Conservation (phyloP, 2,797 vertebrate species). For the Sebastes ruberrimus region DNA sequence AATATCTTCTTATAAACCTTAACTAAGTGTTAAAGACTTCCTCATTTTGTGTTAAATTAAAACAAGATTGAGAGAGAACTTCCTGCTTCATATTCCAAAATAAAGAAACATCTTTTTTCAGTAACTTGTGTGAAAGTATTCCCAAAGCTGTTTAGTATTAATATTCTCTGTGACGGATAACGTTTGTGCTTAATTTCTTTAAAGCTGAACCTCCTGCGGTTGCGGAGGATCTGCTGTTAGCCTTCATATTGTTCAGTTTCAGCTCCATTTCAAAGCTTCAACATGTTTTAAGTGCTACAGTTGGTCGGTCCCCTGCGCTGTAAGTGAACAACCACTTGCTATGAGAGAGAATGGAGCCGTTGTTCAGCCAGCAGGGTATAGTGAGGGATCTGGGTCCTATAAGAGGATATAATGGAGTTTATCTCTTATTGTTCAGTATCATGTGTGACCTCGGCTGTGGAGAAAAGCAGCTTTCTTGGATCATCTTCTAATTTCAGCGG, state of each 20-base stretch:
- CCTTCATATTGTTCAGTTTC: background rate
- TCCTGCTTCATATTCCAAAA: background rate
- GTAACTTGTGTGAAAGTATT: background rate
- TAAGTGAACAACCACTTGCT: background rate
- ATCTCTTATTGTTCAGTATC: slow-evolving; percentile 14
- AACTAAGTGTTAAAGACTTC: background rate
- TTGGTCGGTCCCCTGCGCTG: background rate
- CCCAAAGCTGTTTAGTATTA: background rate
- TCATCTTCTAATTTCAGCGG: slow-evolving; percentile 37
- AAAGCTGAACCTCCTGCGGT: background rate
- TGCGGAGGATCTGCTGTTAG: background rate
- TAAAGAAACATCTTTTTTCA: background rate
- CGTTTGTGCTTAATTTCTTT: slow-evolving; percentile 17
- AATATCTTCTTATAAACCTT: background rate
- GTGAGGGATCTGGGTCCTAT: slow-evolving; percentile 33
- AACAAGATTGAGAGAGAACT: background rate
- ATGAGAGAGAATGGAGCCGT: background rate
- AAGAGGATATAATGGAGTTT: slow-evolving; percentile 18
- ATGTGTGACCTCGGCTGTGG: slow-evolving; percentile 27
- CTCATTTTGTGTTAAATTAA: background rate
- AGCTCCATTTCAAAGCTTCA: background rate
- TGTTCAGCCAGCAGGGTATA: background rate
- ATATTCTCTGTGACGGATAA: background rate
- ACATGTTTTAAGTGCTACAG: slow-evolving; percentile 47
- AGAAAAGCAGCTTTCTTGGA: slow-evolving; percentile 47